phyloP scores from a whole-genome alignment of 2,797 vertebrate genomes.

The Orestias chungarensis region DNA sequence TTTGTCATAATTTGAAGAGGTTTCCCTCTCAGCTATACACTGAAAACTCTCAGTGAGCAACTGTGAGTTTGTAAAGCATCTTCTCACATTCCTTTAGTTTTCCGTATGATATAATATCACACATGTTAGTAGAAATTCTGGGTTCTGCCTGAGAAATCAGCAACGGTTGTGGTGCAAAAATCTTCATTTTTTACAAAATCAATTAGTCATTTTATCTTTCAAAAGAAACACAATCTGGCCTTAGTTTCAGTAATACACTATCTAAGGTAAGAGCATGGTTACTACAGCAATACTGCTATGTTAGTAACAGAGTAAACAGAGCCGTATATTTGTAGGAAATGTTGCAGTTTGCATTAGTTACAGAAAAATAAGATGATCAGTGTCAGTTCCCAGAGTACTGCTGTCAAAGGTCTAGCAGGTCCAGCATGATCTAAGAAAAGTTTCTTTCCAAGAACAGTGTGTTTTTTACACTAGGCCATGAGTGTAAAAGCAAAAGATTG shows the following conservation, averaged over 20 bases:
- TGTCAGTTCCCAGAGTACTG: slow-evolving; percentile 49
- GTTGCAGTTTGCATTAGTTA: slow-evolving; percentile 28
- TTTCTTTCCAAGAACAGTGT: slow-evolving; percentile 37
- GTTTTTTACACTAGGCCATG: slow-evolving; percentile 69
- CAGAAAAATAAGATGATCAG: slow-evolving; percentile 64
- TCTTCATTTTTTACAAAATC: slow-evolving; percentile 36
- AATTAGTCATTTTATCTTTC: slow-evolving; percentile 78
- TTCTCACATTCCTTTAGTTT: slow-evolving; percentile 61
- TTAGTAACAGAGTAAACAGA: slow-evolving; percentile 21
- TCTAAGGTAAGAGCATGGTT: slow-evolving; percentile 45
- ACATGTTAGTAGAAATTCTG: slow-evolving; percentile 74
- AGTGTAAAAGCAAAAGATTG: slow-evolving; percentile 59
- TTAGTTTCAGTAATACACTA: slow-evolving; percentile 72
- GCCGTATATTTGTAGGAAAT: slow-evolving; percentile 13
- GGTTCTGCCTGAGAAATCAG: slow-evolving; percentile 74
- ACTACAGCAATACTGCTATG: slow-evolving; percentile 31
- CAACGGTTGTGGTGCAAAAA: slow-evolving; percentile 63
- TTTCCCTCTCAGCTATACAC: slow-evolving; percentile 55
- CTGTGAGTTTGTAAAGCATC: slow-evolving; percentile 63
- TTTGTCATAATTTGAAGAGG: slow-evolving; percentile 61
- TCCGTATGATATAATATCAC: slow-evolving; percentile 71
- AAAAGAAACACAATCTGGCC: slow-evolving; percentile 75
- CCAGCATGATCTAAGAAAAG: slow-evolving; percentile 54
- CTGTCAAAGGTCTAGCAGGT: slow-evolving; percentile 41
- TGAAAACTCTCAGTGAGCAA: slow-evolving; percentile 58